Percentiles rank a stretch among this genome's conserved stretches.
Evolutionary conservation across 2,888 invertebrate species (phyloP).

Genomic region (Coelopa pilipes): DNA sequence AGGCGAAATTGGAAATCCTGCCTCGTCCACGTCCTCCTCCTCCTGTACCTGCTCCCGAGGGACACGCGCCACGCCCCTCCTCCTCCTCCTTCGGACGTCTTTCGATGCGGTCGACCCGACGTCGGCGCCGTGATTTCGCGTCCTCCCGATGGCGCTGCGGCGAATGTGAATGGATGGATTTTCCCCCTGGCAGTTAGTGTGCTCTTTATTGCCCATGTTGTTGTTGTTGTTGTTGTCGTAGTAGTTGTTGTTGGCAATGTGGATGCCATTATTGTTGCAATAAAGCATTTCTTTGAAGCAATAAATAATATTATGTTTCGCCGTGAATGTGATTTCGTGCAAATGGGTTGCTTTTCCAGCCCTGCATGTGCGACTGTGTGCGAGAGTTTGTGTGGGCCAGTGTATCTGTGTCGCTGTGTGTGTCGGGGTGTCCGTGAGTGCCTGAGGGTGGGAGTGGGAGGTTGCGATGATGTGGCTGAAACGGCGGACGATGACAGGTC

Average conservation of each 20-base stretch:
- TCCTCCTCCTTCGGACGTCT: too few relatives aligned
- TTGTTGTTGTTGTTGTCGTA: neutral
- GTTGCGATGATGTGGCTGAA: neutral
- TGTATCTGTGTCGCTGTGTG: neutral
- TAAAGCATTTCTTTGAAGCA: conserved; percentile 7
- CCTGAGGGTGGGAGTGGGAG: neutral
- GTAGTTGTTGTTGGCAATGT: neutral
- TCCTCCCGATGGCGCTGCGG: too few relatives aligned
- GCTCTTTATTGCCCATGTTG: neutral
- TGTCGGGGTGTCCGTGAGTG: neutral
- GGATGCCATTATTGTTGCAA: neutral
- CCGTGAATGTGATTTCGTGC: neutral
- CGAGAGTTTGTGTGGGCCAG: neutral
- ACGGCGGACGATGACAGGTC: neutral
- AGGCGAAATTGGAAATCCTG: too few relatives aligned
- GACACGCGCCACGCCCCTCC: too few relatives aligned
- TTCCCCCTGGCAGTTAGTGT: too few relatives aligned
- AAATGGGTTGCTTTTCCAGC: neutral
- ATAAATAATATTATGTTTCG: conserved; percentile 13
- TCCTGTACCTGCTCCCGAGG: too few relatives aligned
- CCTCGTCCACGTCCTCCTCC: too few relatives aligned
- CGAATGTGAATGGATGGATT: too few relatives aligned
- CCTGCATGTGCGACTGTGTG: neutral
- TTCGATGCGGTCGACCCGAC: too few relatives aligned
- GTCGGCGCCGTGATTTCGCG: too few relatives aligned